Conservation (phyloP, 2,888 invertebrate species). For the Latrodectus elegans region DNA sequence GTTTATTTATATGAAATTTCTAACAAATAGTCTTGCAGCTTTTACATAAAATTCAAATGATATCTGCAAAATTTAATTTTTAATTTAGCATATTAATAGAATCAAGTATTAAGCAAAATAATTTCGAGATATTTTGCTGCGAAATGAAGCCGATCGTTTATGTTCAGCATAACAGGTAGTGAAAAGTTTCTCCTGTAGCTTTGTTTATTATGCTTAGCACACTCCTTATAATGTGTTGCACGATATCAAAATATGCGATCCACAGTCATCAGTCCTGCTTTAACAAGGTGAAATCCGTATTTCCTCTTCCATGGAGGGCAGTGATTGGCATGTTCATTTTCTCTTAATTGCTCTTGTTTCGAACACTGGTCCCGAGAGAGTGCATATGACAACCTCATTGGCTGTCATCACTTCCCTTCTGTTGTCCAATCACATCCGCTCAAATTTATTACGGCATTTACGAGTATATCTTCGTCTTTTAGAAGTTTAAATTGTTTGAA, state of each 20-base stretch:
- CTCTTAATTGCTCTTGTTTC: constrained; percentile 25
- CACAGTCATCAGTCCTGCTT: not conserved
- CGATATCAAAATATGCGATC: constrained; percentile 8
- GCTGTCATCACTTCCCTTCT: not conserved
- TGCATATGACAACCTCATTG: constrained; percentile 25
- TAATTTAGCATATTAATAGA: too few species aligned
- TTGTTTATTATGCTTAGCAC: not conserved
- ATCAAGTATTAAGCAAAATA: too few species aligned
- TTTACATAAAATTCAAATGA: too few species aligned
- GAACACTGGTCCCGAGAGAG: constrained; percentile 11
- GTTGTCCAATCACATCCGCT: not conserved
- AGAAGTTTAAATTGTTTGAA: too few species aligned
- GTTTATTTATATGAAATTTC: too few species aligned
- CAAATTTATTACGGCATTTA: too few species aligned
- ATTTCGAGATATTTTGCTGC: too few species aligned
- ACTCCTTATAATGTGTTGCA: not conserved
- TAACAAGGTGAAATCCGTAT: constrained; percentile 9
- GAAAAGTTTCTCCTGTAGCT: not conserved
- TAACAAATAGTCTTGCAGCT: too few species aligned
- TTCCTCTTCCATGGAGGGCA: not conserved
- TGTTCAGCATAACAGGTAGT: too few species aligned
- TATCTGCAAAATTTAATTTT: too few species aligned
- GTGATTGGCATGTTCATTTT: constrained; percentile 3
- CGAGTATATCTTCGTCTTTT: too few species aligned
- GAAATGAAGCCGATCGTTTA: too few species aligned